These are phyloP conservation scores for Thinocorus orbignyianus DNA, from an alignment of 2,113 vertebrate genomes.

Conservation along the genomic window DNA sequence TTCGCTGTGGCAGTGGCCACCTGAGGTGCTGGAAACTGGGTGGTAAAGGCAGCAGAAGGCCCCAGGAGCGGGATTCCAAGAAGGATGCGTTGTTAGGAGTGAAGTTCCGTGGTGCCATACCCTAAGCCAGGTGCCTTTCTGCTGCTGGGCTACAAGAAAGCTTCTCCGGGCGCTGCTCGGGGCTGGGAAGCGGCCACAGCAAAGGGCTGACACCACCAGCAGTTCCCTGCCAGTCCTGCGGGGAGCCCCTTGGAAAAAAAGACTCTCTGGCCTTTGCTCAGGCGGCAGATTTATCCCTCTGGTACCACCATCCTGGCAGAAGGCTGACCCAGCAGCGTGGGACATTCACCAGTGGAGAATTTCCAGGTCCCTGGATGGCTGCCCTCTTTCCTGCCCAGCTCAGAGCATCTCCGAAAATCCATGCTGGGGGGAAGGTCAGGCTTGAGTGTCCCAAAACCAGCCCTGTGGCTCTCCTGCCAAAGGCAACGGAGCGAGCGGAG, in stretches of 20 bases:
- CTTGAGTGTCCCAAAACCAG: background rate
- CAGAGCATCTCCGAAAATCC: background rate
- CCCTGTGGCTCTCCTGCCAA: background rate
- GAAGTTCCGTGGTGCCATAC: background rate
- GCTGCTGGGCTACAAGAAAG: background rate
- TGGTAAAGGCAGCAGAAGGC: background rate
- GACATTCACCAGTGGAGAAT: background rate
- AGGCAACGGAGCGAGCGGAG: background rate
- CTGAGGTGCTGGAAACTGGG: background rate
- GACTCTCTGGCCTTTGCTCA: background rate
- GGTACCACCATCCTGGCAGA: background rate
- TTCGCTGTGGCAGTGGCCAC: background rate
- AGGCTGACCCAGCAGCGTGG: background rate
- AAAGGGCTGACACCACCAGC: conserved; percentile 12
- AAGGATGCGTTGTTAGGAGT: background rate
- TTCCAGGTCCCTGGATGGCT: background rate
- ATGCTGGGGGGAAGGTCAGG: background rate
- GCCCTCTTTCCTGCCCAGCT: background rate
- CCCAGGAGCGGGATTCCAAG: background rate
- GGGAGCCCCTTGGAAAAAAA: background rate
- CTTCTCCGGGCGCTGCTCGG: background rate
- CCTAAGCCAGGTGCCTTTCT: background rate
- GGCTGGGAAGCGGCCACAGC: background rate
- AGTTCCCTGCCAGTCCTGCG: background rate
- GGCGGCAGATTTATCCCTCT: background rate